phyloP scores from a whole-genome alignment of 35 echinoderm and acorn worm species.

The Ophiothrix spiculata region DNA sequence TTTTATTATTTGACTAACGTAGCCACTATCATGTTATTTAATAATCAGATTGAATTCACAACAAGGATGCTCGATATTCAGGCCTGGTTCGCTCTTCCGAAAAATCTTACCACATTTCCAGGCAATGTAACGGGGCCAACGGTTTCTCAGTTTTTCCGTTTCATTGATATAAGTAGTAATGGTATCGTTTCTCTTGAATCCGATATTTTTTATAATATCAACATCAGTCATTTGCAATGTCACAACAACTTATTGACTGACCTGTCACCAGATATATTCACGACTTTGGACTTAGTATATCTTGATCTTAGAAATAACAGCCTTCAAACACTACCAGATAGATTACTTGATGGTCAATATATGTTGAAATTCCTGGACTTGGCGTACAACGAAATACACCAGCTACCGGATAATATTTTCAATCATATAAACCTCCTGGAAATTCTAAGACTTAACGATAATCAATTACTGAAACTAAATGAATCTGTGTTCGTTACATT shows the following conservation, averaged over 20 bases:
- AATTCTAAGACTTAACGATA: not conserved
- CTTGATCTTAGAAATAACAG: not conserved
- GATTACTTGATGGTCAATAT: not conserved
- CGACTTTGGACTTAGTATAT: not conserved
- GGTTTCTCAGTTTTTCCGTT: not conserved
- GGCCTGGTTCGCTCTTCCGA: too few relatives aligned
- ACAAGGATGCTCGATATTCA: not conserved
- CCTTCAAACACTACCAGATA: not conserved
- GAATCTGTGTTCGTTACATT: not conserved
- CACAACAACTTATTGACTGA: not conserved
- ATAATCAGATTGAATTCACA: not conserved
- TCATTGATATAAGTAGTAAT: not conserved
- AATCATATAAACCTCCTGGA: not conserved
- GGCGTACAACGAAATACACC: not conserved
- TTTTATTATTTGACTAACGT: not conserved
- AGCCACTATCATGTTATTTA: not conserved
- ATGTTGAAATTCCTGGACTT: not conserved
- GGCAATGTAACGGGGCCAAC: not conserved
- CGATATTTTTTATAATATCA: not conserved
- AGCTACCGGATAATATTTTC: not conserved
- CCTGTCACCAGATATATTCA: not conserved
- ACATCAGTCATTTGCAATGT: not conserved
- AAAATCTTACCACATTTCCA: too few relatives aligned
- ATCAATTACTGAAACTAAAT: not conserved
- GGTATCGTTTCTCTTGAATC: not conserved